Evolutionary conservation across 2,113 vertebrate species (phyloP), one percentile per base, ranked within the genome.

Genomic region (Phylloscopus trochiloides): DNA sequence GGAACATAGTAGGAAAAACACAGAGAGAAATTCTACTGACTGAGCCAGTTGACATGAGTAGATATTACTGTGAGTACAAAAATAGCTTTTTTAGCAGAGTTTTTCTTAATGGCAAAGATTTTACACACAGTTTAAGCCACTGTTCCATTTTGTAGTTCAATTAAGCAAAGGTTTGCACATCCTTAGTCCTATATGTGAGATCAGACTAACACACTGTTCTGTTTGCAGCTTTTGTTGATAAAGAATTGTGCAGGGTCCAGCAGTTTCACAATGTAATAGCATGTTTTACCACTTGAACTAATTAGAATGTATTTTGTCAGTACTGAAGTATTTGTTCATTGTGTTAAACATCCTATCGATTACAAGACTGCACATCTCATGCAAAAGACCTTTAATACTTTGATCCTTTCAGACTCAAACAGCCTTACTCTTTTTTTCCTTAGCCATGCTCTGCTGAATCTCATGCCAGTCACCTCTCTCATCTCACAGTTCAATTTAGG

Each of bases 231-330:
- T 82, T 76, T 91, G 29, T 77, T 84, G 72, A 91, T 55, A 81
- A 88, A 90, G 45, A 84, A 26, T 84, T 57, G 50, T 51, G 16
- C 57, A 79, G 26, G 65, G 61, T 71, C 45, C 51, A 88, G 32
- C 67, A 88, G 42, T 70, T 90, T 82, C 71, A 82, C 62, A 54
- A 65, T 43, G 13, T 31, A 74, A 72, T 68, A 90, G 24, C 31
- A 66, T 1, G 1, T 92, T 95, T 93, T 92, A 76, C 93, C 76
- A 62, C 68, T 90, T 72, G 75, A 95, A 86, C 65, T 90, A 84
- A 95, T 95, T 75, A 84, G 78, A 96, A 88, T 47, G 38, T 71
- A 90, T 83, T 94, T 91, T 82, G 85, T 75, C 75, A 50, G 17
- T 51, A 72, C 15, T 92, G 87, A 93, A 92, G 21, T 85, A 95